Percentiles rank a stretch among this genome's conserved stretches.
Conservation (phyloP, 2,888 invertebrate genomes). For the Scaptodrosophila latifasciaeformis region DNA sequence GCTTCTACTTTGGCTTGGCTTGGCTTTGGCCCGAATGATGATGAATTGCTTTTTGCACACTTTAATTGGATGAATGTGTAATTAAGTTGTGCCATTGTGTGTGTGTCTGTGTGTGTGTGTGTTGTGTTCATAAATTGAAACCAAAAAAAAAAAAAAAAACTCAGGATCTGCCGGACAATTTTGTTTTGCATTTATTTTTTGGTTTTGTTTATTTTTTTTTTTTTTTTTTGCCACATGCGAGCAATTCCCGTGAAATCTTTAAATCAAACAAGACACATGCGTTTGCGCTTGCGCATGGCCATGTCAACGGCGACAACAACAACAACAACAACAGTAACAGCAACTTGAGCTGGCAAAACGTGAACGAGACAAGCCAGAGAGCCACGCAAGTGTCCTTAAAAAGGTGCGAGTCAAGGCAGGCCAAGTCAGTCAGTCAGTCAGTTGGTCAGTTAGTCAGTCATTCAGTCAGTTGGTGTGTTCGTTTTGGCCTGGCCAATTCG, state of each 20-base stretch:
- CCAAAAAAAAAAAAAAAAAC: too few relatives aligned
- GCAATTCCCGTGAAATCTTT: constrained; percentile 69
- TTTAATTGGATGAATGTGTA: constrained; percentile 72
- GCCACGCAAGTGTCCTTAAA: constrained; percentile 21
- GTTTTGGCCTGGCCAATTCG: background rate
- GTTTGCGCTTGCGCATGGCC: constrained; percentile 65
- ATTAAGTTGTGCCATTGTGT: constrained; percentile 67
- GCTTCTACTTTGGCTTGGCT: too few relatives aligned
- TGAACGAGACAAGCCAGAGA: constrained; percentile 13
- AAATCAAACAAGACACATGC: constrained; percentile 73
- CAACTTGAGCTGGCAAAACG: background rate
- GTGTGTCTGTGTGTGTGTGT: constrained; percentile 28
- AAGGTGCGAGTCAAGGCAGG: background rate
- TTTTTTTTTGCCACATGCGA: constrained; percentile 3
- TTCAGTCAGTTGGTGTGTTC: background rate
- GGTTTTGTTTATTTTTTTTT: too few relatives aligned
- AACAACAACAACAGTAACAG: background rate
- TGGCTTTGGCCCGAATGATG: constrained; percentile 31
- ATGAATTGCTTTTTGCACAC: constrained; percentile 71
- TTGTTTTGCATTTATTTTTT: constrained; percentile 27
- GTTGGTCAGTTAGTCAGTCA: background rate
- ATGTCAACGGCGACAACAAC: constrained; percentile 20
- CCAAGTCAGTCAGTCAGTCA: background rate
- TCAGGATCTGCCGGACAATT: constrained; percentile 2
- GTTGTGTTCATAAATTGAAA: constrained; percentile 25